These are phyloP conservation scores for Platycnemis pennipes DNA, from an alignment of 2,888 invertebrate species.

Conservation along the genomic window DNA sequence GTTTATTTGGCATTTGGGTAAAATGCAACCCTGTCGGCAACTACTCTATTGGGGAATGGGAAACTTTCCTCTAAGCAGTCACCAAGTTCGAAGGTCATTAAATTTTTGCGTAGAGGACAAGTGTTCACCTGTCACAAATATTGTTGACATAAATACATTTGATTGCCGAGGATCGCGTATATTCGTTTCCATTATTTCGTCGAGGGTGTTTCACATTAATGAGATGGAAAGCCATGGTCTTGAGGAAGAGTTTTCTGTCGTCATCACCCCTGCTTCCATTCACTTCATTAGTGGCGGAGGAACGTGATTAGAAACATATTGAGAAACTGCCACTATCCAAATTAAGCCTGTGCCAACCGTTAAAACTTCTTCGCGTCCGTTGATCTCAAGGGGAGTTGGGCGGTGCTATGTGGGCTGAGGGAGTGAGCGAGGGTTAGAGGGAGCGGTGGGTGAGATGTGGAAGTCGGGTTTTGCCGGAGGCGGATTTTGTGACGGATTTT, in stretches of 20 bases:
- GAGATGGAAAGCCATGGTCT: background rate
- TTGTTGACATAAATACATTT: too few species aligned
- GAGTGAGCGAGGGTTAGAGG: background rate
- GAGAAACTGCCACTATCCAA: slow-evolving; percentile 18
- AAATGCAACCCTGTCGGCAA: too few species aligned
- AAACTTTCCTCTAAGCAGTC: too few species aligned
- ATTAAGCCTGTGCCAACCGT: background rate
- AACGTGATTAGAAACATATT: slow-evolving; percentile 40
- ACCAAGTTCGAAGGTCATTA: too few species aligned
- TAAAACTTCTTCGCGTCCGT: background rate
- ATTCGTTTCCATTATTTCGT: background rate
- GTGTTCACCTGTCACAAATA: too few species aligned
- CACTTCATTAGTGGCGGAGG: slow-evolving; percentile 32
- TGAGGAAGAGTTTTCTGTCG: background rate
- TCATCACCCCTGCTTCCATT: background rate
- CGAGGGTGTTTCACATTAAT: background rate
- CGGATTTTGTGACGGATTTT: slow-evolving; percentile 37
- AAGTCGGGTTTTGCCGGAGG: background rate
- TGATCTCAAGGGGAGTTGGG: background rate
- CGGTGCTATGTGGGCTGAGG: too few species aligned
- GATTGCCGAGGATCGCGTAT: too few species aligned
- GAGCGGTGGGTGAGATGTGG: background rate
- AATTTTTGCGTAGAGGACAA: too few species aligned
- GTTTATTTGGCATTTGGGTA: too few species aligned
- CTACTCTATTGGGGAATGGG: too few species aligned